These are phyloP conservation scores for Darevskia nairensis DNA, from an alignment of 2,797 vertebrate species.

Conservation along the genomic window DNA sequence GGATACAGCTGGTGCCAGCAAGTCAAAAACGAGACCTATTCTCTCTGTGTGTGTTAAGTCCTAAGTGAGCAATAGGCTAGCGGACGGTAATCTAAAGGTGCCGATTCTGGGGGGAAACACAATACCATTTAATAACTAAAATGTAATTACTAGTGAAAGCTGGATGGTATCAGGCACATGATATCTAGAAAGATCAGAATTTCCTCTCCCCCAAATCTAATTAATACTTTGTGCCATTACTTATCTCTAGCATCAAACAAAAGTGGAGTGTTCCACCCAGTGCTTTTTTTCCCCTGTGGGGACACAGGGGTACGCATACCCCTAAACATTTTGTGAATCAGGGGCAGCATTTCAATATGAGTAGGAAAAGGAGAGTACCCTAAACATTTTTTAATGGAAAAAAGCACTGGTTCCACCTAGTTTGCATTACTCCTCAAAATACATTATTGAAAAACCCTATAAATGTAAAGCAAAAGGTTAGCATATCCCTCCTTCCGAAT, in stretches of 20 bases:
- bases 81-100: neutral
- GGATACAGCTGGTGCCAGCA: neutral
- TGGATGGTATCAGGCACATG: conserved; percentile 38
- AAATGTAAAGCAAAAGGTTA: conserved; percentile 42
- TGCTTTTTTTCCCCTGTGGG: neutral
- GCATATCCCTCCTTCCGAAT: neutral
- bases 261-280: conserved; percentile 45
- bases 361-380: too few relatives aligned
- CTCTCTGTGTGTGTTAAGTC: neutral
- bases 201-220: conserved; percentile 40
- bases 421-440: conserved; percentile 51
- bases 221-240: conserved; percentile 67
- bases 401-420: conserved; percentile 3
- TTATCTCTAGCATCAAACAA: conserved; percentile 47
- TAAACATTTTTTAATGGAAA: too few relatives aligned
- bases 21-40: neutral
- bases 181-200: conserved; percentile 41
- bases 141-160: conserved; percentile 48
- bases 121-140: conserved; percentile 62
- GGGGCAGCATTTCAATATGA: too few relatives aligned
- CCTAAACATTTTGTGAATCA: too few relatives aligned
- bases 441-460: conserved; percentile 57
- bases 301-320: too few relatives aligned
- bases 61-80: neutral
- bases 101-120: neutral